Conservation (phyloP, 2,888 invertebrate species). For the Aphelenchoides bicaudatus region DNA sequence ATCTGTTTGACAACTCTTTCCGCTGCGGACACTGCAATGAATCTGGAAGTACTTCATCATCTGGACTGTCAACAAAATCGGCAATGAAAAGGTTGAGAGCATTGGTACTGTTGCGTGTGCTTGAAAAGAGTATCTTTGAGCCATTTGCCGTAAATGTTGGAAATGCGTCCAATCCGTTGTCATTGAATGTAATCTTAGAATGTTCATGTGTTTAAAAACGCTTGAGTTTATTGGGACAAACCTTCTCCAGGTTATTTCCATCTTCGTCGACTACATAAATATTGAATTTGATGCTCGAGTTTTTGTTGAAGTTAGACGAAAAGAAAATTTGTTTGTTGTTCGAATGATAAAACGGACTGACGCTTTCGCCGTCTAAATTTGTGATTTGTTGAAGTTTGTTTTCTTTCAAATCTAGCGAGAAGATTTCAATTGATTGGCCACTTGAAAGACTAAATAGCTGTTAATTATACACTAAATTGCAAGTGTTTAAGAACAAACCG, state of each 20-base stretch:
- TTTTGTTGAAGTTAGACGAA: constrained; percentile 32
- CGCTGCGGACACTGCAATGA: too few relatives aligned
- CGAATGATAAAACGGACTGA: constrained; percentile 39
- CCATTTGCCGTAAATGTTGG: constrained; percentile 11
- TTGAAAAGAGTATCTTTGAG: not conserved
- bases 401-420: constrained; percentile 35
- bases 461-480: too few relatives aligned
- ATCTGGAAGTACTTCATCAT: too few relatives aligned
- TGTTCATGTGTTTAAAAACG: too few relatives aligned
- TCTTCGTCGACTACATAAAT: constrained; percentile 35
- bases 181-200: constrained; percentile 37
- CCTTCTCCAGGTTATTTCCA: constrained; percentile 31
- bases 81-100: not conserved
- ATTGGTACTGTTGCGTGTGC: not conserved
- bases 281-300: constrained; percentile 34
- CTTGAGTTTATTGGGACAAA: too few relatives aligned
- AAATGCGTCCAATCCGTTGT: constrained; percentile 30
- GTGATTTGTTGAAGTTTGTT: constrained; percentile 30
- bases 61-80: not conserved
- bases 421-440: constrained; percentile 46
- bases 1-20: not conserved
- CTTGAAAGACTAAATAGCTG: too few relatives aligned
- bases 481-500: too few relatives aligned
- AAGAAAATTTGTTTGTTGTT: constrained; percentile 35
- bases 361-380: constrained; percentile 38